Evolutionary conservation across 2,888 invertebrate species (phyloP), one percentile per base, ranked within the genome.

Genomic region (Leptinotarsa juncta): DNA sequence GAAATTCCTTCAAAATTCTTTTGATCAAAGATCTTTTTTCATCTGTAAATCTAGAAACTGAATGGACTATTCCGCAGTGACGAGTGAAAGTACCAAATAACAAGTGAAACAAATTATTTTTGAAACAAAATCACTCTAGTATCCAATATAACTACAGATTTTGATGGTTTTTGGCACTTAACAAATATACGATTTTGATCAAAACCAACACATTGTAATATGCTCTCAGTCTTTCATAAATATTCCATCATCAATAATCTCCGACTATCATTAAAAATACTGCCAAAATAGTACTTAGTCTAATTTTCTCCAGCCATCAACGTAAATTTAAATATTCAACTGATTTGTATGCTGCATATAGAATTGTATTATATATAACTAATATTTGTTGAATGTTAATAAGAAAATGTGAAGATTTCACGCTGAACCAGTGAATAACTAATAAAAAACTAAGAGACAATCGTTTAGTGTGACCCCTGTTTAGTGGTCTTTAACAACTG

Each of bases 371-470:
- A 14, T 42, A 66, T 66, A 65, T 57, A 15, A 57, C 23, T 57
- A 12, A 57, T 57, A 23, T 23, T 57, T 57, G 23, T 57, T 57
- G 2, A 57, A 23, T 32, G 53, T 18, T 23, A 10, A 65, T 16
- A 32, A 62, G n/a, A 71, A 20, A 71, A 62, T 53, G 65, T 53
- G 71, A 50, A 65, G 71, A 68, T 48, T 51, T 10, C 65, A 65
- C 65, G 53, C 15, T 71, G 26, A 12, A 67, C 67, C 18, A 51
- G 67, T 67, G 53, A 67, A 53, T 67, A 67, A 53, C 67, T 51
- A 26, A n/a, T 62, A 50, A 26, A 65, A 71, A 49, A 69, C 65
- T 66, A 60, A 42, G 51, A 75, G 75, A 75, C 75, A 75, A 75
- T 75, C 75, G 62, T 53, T 62, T 65, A 53, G 55, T 20, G 48